These are phyloP conservation scores for Rhorus exstirpatorius DNA, from an alignment of 2,888 invertebrate species.

Conservation along the genomic window DNA sequence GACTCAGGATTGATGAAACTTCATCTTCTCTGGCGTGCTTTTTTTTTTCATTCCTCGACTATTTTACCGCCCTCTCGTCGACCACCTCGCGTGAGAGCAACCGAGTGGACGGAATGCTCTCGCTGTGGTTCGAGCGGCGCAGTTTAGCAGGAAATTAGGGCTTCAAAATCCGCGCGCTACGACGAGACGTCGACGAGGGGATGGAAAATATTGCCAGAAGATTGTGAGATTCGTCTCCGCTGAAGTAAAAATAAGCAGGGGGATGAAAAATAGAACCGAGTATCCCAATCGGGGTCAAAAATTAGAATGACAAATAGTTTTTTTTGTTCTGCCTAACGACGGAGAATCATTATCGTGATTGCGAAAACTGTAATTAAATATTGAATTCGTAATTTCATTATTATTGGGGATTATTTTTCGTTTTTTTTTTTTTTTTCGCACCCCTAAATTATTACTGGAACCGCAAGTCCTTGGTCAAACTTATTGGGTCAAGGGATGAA, in stretches of 20 bases:
- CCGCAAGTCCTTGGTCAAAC: neutral
- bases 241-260: neutral
- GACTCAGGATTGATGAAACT: slow-evolving; percentile 18
- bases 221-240: neutral
- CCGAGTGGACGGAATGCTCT: slow-evolving; percentile 42
- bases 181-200: neutral
- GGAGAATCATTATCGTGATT: no score
- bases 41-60: slow-evolving; percentile 11
- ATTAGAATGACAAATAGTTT: no score
- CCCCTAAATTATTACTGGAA: neutral
- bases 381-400: no score
- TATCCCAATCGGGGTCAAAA: no score
- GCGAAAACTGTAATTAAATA: no score
- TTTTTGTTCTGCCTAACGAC: no score
- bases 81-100: slow-evolving; percentile 19
- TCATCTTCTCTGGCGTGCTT: neutral
- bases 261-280: neutral
- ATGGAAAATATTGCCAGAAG: slow-evolving; percentile 19
- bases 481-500: slow-evolving; percentile 3
- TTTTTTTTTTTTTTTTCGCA: neutral
- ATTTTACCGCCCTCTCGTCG: neutral
- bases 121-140: slow-evolving; percentile 30
- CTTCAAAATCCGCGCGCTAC: slow-evolving; percentile 24
- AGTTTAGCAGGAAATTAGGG: slow-evolving; percentile 46
- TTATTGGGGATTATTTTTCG: neutral